Base-by-base conservation (phyloP, 2,888 invertebrate species). In the Temnothorax ravouxi region DNA sequence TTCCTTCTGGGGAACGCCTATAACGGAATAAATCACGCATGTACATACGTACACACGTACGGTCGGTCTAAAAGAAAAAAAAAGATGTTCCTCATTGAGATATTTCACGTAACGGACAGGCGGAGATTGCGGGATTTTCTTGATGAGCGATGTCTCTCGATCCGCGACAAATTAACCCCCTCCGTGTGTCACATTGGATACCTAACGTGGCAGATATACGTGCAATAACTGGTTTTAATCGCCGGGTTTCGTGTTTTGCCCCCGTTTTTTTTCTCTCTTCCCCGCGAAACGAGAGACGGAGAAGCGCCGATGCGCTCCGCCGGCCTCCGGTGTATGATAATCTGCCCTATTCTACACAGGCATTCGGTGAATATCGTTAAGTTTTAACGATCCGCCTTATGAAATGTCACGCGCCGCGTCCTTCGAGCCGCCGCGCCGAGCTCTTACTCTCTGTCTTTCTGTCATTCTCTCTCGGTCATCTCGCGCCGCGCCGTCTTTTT, bases 301-400 rank as follows among this genome's bases (percentile, higher is more conserved):
- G 41, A 71, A 54, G 64, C 79, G 88, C 74, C 87, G 80, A 69
- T 77, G 66, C 67, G 84, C 64, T 72, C 79, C 82, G 71, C 80
- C 86, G 89, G 85, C 87, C 89, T 88, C 88, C 90, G 84, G 25
- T 82, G 83, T 87, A 90, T 88, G 88, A 90, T 90, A 90, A 90
- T 90, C 87, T 83, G 82, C 85, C 88, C 90, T 89, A 88, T 90
- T 90, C 89, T 88, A 13, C 44, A 84, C 85, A 88, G 84, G 66
- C 87, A 86, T 89, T 85, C 86, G 82, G 84, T 83, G 87, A 90
- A 89, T 90, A 89, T 91, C 91, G 85, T 90, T 89, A 90, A 85
- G 84, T 86, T 89, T 89, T 90, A 88, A 90, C 91, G 91, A 90
- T 89, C 77, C 84, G 71, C 84, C 77, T 82, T 47, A 76, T 76